Percentiles rank a stretch among this genome's conserved stretches.
These are phyloP conservation scores for Lytechinus variegatus DNA, from an alignment of 35 echinoderm and acorn worm species.

Conservation along the genomic window DNA sequence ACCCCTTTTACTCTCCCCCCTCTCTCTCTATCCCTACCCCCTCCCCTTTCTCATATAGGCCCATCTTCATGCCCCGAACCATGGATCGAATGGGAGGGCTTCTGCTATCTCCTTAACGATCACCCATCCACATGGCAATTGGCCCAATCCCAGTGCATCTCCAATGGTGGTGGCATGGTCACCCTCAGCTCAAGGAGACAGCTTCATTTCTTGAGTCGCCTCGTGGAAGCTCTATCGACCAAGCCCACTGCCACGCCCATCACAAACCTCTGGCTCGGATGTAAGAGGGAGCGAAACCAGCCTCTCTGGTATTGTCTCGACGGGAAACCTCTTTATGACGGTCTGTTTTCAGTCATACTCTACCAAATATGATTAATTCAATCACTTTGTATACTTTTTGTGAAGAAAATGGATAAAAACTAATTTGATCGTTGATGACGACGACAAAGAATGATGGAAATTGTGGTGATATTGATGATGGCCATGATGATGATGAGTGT, in stretches of 20 bases:
- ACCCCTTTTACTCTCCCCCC: too few species aligned
- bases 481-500: neutral
- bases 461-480: too few species aligned
- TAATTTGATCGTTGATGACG: too few species aligned
- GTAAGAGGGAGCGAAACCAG: neutral
- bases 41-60: neutral
- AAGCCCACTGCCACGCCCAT: neutral
- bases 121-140: neutral
- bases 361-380: too few species aligned
- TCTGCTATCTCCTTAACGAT: neutral
- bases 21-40: too few species aligned
- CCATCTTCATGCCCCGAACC: neutral
- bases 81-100: conserved; percentile 4
- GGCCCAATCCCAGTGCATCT: neutral
- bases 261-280: neutral
- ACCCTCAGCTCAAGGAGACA: neutral
- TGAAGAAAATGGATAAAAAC: too few species aligned
- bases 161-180: neutral
- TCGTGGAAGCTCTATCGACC: neutral
- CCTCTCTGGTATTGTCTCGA: neutral
- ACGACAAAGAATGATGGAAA: too few species aligned
- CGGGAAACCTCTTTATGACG: neutral
- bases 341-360: neutral
- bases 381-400: too few species aligned
- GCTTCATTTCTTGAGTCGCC: conserved; percentile 20